Percentiles rank a stretch among this genome's conserved stretches.
Conservation (phyloP, 2,888 invertebrate genomes). For the Panopea generosa region DNA sequence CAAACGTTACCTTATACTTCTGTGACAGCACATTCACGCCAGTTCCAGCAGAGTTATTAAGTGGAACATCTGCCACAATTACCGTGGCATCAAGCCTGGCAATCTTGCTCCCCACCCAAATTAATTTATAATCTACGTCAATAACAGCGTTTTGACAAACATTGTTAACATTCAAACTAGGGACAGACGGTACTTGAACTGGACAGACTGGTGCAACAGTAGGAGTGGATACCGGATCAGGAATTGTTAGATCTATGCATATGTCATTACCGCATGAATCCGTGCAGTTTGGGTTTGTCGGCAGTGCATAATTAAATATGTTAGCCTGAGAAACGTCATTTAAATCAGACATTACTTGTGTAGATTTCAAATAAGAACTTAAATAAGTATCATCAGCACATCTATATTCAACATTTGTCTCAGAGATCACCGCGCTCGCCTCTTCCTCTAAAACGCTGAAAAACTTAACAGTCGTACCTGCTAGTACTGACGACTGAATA, state of each 20-base stretch:
- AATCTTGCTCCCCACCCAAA: conserved; percentile 75
- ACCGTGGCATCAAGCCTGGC: conserved; percentile 73
- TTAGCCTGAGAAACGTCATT: conserved; percentile 35
- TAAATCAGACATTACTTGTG: conserved; percentile 23
- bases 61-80: conserved; percentile 70
- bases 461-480: conserved; percentile 64
- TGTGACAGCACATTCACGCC: conserved; percentile 67
- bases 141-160: conserved; percentile 78
- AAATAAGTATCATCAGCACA: conserved; percentile 52
- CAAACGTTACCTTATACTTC: conserved; percentile 71
- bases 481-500: conserved; percentile 63
- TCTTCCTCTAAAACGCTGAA: conserved; percentile 50
- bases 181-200: conserved; percentile 71
- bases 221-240: conserved; percentile 24
- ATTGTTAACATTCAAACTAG: conserved; percentile 33
- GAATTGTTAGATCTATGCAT: conserved; percentile 52
- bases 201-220: conserved; percentile 63
- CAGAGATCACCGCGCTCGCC: conserved; percentile 33
- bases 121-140: conserved; percentile 78
- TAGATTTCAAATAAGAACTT: conserved; percentile 62
- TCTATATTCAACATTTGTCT: conserved; percentile 69
- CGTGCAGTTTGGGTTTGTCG: conserved; percentile 48
- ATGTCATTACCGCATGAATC: conserved; percentile 67
- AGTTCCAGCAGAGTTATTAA: conserved; percentile 30
- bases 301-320: conserved; percentile 61